These are phyloP conservation scores for Indicator maculatus DNA, from an alignment of 2,113 vertebrate genomes.

Conservation along the genomic window DNA sequence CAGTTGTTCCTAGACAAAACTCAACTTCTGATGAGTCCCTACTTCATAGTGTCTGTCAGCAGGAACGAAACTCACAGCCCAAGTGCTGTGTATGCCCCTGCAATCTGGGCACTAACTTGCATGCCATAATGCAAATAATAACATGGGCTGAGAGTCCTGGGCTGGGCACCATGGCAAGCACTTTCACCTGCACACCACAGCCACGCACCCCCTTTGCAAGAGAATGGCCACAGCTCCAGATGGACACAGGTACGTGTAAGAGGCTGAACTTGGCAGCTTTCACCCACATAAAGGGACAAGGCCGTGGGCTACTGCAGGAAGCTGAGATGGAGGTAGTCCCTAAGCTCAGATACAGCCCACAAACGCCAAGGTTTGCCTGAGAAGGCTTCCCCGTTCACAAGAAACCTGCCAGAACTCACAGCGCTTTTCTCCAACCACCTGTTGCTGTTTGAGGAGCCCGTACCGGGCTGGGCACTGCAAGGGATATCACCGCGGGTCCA, in stretches of 20 bases:
- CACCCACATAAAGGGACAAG: neutral
- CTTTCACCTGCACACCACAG: neutral
- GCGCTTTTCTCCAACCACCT: neutral
- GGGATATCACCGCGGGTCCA: rapidly evolving
- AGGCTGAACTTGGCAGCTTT: neutral
- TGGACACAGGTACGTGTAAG: neutral
- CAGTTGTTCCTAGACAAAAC: neutral
- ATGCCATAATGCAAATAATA: neutral
- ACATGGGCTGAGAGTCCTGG: neutral
- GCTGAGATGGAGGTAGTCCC: neutral
- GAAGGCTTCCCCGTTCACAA: neutral
- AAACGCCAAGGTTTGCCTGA: rapidly evolving
- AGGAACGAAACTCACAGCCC: neutral
- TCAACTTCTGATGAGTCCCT: neutral
- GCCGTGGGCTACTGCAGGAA: neutral
- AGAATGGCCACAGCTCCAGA: neutral
- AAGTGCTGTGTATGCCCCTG: rapidly evolving
- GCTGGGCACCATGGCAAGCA: neutral
- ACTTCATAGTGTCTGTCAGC: neutral
- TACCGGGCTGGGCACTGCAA: rapidly evolving
- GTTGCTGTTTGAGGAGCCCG: neutral
- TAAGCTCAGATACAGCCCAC: neutral
- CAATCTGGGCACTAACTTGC: rapidly evolving
- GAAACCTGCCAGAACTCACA: neutral
- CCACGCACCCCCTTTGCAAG: neutral